Evolutionary conservation across 2,888 invertebrate genomes (phyloP), one percentile per base, ranked within the genome.

Genomic region (Rhorus exstirpatorius): DNA sequence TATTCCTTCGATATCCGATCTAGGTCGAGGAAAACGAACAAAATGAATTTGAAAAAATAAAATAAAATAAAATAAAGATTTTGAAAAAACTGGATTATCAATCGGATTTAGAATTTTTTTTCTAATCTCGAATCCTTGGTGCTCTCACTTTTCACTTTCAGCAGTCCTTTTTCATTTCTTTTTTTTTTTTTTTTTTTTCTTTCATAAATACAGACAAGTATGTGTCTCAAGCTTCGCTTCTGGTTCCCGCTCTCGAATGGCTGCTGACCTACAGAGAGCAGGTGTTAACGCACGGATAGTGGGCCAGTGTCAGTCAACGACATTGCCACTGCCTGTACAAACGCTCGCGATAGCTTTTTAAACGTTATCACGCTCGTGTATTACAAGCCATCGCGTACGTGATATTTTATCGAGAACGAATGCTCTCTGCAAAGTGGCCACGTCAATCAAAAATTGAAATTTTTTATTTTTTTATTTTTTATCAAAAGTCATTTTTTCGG

Each of bases 291-390:
- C 79, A 89, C 88, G 86, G 83, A 88, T 88, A 88, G 88, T 91
- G 88, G 91, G 89, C 89, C 91, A 91, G 87, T 90, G 90, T 90
- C 90, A 90, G 89, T 88, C 89, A 89, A 88, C 86, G 88, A 87
- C 89, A 89, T 85, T 84, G 85, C 79, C 83, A 75, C 70, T 79
- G 41, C 51, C 55, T 8, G 46, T 31, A 19, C 12, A 12, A 71
- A 21, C 19, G 31, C 12, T 44, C 46, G 10, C 53, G 38, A 19
- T 75, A 55, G 38, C 44, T 76, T 71, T 81, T 72, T n/a, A 14
- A 38, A 51, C 41, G 14, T n/a, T n/a, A n/a, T n/a, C n/a, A n/a
- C n/a, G n/a, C n/a, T n/a, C n/a, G n/a, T n/a, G n/a, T n/a, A n/a
- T n/a, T n/a, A n/a, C n/a, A n/a, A n/a, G n/a, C n/a, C n/a, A n/a